A percentile compares a stretch with the other conserved stretches of the same genome.
These are phyloP conservation scores for Tetraneura akinire DNA, from an alignment of 1,140 invertebrate genomes.

Conservation along the genomic window DNA sequence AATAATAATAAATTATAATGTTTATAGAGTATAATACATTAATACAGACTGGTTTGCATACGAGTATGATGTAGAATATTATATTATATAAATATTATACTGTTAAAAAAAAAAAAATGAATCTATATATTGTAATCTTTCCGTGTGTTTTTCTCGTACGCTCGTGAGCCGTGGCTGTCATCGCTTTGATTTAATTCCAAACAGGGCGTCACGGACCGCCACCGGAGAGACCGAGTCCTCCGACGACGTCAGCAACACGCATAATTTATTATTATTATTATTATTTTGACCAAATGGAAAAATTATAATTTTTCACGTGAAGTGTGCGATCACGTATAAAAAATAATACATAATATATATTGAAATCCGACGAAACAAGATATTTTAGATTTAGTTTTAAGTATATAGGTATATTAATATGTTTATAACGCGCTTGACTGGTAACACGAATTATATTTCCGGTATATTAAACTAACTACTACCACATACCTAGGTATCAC, in stretches of 20 bases:
- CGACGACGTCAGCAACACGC: not conserved
- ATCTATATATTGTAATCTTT: not conserved
- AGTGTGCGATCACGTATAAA: too few species aligned
- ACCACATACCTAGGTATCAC: too few species aligned
- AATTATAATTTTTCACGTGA: not conserved
- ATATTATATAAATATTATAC: not conserved
- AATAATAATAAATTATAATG: too few species aligned
- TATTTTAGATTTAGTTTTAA: too few species aligned
- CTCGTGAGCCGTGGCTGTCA: slow-evolving; percentile 1
- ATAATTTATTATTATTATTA: not conserved
- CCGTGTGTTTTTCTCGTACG: not conserved
- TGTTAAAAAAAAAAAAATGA: not conserved
- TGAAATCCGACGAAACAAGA: too few species aligned
- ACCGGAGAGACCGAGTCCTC: slow-evolving; percentile 9
- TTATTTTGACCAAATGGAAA: not conserved
- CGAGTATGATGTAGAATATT: not conserved
- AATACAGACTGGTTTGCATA: not conserved
- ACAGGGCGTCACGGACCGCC: slow-evolving; percentile 4
- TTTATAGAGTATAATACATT: too few species aligned
- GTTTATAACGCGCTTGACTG: too few species aligned
- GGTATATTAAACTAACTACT: too few species aligned
- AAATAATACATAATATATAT: too few species aligned
- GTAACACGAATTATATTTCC: too few species aligned
- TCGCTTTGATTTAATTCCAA: slow-evolving; percentile 17
- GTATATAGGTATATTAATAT: too few species aligned